Evolutionary conservation across 2,113 vertebrate genomes (phyloP).

Genomic region (Speoplatyrhinus poulsoni): DNA sequence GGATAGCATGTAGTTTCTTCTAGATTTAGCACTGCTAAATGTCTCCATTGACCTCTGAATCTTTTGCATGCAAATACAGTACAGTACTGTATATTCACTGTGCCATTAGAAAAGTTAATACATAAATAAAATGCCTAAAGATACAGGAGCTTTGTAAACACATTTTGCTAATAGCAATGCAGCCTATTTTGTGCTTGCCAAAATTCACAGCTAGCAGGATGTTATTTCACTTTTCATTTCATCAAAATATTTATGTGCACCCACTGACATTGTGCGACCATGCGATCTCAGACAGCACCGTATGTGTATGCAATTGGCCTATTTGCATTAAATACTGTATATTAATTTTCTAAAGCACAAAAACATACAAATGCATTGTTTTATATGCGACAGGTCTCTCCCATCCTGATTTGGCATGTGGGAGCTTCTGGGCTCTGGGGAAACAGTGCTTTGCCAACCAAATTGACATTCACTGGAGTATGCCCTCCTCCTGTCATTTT

Average conservation of each 20-base stretch:
- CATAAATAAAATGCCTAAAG: neutral
- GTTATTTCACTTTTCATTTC: constrained; percentile 2
- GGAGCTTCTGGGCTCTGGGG: constrained; percentile 47
- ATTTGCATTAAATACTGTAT: neutral
- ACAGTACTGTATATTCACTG: constrained; percentile 27
- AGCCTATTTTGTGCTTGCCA: neutral
- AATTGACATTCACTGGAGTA: constrained; percentile 75
- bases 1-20: constrained; percentile 12
- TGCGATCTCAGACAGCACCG: neutral
- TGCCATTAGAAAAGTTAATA: constrained; percentile 48
- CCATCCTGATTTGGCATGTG: constrained; percentile 18
- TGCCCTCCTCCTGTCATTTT: constrained; percentile 75
- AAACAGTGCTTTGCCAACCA: constrained; percentile 60
- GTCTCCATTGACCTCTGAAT: constrained; percentile 40
- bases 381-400: constrained; percentile 17
- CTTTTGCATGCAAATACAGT: constrained; percentile 10
- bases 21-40: constrained; percentile 26
- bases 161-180: neutral
- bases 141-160: constrained; percentile 6
- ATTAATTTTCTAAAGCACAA: neutral
- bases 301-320: neutral
- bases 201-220: constrained; percentile 6
- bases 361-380: constrained; percentile 6
- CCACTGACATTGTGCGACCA: too few relatives aligned
- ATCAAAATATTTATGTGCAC: neutral